Percentiles rank a stretch among this genome's conserved stretches.
Conservation (phyloP, 2,113 vertebrate species). For the Anolis carolinensis region DNA sequence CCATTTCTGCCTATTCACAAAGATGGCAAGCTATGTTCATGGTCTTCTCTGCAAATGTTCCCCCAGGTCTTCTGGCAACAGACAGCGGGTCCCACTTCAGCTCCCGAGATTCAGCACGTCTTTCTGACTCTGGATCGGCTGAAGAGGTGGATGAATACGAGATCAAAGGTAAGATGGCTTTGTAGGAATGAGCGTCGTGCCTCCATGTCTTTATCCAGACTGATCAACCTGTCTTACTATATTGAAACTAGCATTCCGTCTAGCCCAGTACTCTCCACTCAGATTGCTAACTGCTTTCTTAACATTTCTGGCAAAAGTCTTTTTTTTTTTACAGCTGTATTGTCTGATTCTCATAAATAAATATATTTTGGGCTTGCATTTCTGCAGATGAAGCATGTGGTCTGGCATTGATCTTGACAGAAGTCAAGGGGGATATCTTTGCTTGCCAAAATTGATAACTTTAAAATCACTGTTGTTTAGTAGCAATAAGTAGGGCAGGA, state of each 20-base stretch:
- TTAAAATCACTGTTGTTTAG: not conserved
- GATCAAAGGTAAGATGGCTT: conserved; percentile 83
- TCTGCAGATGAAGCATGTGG: too few species aligned
- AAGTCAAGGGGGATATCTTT: not conserved
- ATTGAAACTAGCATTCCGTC: too few species aligned
- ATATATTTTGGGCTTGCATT: not conserved
- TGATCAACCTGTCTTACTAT: not conserved
- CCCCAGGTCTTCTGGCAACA: conserved; percentile 81
- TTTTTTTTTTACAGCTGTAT: not conserved
- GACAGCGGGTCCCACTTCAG: conserved; percentile 90
- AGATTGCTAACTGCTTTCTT: not conserved
- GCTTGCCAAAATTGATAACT: not conserved
- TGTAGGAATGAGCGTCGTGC: not conserved
- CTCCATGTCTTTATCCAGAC: not conserved
- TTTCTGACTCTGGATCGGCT: conserved; percentile 88
- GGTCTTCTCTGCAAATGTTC: too few species aligned
- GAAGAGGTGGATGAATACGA: conserved; percentile 91
- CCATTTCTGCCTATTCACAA: not conserved
- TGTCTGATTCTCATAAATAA: not conserved
- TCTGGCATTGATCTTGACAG: not conserved
- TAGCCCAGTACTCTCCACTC: not conserved
- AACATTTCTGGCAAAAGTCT: not conserved
- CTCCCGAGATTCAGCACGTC: conserved; percentile 84
- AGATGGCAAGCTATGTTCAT: too few species aligned
- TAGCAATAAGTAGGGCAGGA: not conserved